Evolutionary conservation across 2,797 vertebrate species (phyloP), one percentile per base, ranked within the genome.

Genomic region (Xenentodon cancila): DNA sequence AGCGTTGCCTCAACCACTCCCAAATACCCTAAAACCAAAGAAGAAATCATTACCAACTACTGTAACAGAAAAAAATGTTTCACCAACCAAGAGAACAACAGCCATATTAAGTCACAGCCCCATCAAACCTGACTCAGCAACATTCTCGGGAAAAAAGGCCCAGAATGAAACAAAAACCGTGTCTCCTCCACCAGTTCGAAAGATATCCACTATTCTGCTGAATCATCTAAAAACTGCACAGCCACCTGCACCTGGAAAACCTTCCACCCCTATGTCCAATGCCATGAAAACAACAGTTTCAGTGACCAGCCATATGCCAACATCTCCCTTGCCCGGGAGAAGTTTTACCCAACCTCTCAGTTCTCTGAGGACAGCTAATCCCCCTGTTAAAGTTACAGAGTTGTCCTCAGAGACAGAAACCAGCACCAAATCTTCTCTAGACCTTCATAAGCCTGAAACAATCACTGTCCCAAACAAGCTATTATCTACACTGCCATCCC

Each of bases 241-340:
- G 6, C 82, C 87, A 0, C 84, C 89, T 1, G 75, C 85, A n/a
- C 88, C 88, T 8, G 76, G 81, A 52, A 89, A 75, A 53, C 30
- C 72, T 42, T 82, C 84, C 63, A 81, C 61, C 11, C 25, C 57
- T 0, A 63, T 44, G 5, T 21, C 73, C 7, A 80, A 0, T 20
- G 25, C 59, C 16, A 20, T 32, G 9, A 89, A 80, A 73, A 68
- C 63, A 47, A 34, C 62, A 43, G 44, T 72, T 16, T 22, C 84
- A 6, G 58, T 74, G 13, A 19, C 64, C 60, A 51, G 63, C 18
- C 42, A 30, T 42, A 4, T 12, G 13, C 8, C 17, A 13, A 59
- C 68, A 22, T 40, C 21, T 0, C 25, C 56, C 1, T 42, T 44
- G 42, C n/a, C 75, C 0, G 67, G 22, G 52, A 85, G 63, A 76